A percentile compares a stretch with the other conserved stretches of the same genome.
Evolutionary conservation across 2,888 invertebrate species (phyloP).

Genomic region (Cantharis rufa): DNA sequence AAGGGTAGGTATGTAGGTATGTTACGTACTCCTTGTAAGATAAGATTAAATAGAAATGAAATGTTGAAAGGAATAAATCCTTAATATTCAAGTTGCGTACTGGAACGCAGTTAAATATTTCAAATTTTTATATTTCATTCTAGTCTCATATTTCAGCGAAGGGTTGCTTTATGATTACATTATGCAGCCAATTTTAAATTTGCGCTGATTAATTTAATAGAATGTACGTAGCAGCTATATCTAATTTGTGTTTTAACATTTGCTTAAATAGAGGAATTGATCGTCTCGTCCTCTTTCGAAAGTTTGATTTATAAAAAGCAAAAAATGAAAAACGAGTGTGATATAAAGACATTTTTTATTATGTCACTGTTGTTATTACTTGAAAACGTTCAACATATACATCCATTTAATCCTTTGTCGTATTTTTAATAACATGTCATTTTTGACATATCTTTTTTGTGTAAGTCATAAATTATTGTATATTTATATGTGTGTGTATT

Average conservation of each 20-base stretch:
- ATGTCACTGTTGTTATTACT: neutral
- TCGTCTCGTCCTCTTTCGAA: neutral
- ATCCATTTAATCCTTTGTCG: neutral
- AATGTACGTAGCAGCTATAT: neutral
- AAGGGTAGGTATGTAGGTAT: neutral
- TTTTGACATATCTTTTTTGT: neutral
- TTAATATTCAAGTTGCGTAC: neutral
- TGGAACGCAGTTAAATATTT: neutral
- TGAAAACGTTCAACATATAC: neutral
- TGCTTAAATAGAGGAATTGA: neutral
- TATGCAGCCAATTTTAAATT: neutral
- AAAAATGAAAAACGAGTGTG: neutral
- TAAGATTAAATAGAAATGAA: neutral
- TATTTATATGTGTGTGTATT: neutral
- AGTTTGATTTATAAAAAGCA: neutral
- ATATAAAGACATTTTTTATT: constrained; percentile 2
- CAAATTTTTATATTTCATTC: neutral
- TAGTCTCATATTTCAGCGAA: neutral
- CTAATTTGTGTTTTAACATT: neutral
- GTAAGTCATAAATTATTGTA: neutral
- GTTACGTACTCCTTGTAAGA: neutral
- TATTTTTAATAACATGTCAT: neutral
- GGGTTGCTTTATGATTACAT: neutral
- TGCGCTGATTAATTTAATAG: neutral
- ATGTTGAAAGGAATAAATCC: neutral